Conservation (phyloP, 1,140 invertebrate genomes). For the Ganaspis sp. region DNA sequence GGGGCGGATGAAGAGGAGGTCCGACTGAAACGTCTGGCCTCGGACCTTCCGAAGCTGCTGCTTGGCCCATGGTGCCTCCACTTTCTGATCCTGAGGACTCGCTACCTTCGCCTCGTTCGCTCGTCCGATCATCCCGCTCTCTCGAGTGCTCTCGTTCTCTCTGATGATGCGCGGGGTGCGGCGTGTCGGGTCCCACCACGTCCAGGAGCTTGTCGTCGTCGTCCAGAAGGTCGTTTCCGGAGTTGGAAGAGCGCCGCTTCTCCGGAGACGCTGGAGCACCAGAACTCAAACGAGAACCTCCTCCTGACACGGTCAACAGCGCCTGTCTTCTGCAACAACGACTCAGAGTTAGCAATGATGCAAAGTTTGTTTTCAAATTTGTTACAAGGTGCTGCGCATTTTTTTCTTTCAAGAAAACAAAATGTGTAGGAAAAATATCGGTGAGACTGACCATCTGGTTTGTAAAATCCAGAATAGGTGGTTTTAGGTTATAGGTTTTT, state of each 20-base stretch:
- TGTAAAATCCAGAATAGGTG: too few species aligned
- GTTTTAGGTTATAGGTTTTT: too few species aligned
- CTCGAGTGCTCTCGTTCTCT: conserved; percentile 72
- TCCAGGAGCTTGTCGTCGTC: conserved; percentile 92
- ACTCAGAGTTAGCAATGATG: conserved; percentile 71
- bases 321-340: conserved; percentile 82
- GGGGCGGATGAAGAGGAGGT: conserved; percentile 89
- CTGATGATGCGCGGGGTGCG: conserved; percentile 79
- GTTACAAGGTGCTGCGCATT: too few species aligned
- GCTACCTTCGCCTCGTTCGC: conserved; percentile 75
- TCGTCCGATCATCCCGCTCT: conserved; percentile 69
- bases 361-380: too few species aligned
- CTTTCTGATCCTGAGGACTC: conserved; percentile 75
- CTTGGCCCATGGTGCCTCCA: conserved; percentile 68
- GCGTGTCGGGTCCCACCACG: conserved; percentile 90
- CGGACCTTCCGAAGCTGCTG: conserved; percentile 80
- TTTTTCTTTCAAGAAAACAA: too few species aligned
- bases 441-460: too few species aligned
- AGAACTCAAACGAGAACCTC: conserved; percentile 70
- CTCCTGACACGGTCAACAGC: conserved; percentile 74
- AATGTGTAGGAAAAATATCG: too few species aligned
- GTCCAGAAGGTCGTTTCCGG: conserved; percentile 79
- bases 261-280: conserved; percentile 86
- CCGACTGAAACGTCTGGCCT: conserved; percentile 91
- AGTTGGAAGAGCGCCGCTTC: conserved; percentile 80